A percentile compares a stretch with the other conserved stretches of the same genome.
These are phyloP conservation scores for Chaenodraco wilsoni DNA, from an alignment of 2,797 vertebrate species.

Conservation along the genomic window DNA sequence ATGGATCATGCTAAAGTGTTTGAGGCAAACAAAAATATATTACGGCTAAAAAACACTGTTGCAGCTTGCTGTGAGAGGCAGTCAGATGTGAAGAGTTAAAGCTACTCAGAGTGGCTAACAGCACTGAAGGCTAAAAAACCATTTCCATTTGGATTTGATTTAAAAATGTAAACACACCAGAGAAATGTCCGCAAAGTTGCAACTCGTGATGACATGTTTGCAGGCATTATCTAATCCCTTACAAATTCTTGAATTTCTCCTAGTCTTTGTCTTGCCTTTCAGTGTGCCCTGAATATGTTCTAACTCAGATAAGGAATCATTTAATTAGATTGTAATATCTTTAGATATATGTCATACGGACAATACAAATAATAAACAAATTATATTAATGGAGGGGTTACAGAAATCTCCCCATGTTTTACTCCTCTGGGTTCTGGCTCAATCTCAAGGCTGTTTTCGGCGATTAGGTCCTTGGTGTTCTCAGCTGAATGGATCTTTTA, in stretches of 20 bases:
- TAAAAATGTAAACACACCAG: slow-evolving; percentile 75
- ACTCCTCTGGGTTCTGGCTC: slow-evolving; percentile 71
- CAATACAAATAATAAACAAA: slow-evolving; percentile 66
- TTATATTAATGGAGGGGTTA: slow-evolving; percentile 58
- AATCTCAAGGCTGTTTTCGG: slow-evolving; percentile 78
- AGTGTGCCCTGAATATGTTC: slow-evolving; percentile 15
- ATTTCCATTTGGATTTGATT: slow-evolving; percentile 79
- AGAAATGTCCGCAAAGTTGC: slow-evolving; percentile 58
- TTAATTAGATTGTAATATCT: slow-evolving; percentile 66
- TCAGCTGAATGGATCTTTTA: slow-evolving; percentile 81
- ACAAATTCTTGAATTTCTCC: slow-evolving; percentile 23
- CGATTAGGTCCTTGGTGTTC: slow-evolving; percentile 80
- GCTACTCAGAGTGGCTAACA: slow-evolving; percentile 65
- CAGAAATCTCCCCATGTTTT: slow-evolving; percentile 62
- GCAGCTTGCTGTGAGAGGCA: slow-evolving; percentile 53
- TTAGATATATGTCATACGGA: slow-evolving; percentile 55
- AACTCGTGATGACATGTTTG: slow-evolving; percentile 61
- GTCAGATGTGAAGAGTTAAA: slow-evolving; percentile 67
- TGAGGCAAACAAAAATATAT: slow-evolving; percentile 39
- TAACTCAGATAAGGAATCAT: slow-evolving; percentile 58
- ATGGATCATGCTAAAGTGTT: slow-evolving; percentile 7
- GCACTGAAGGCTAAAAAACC: slow-evolving; percentile 63
- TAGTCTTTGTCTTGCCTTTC: slow-evolving; percentile 2
- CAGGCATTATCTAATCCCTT: slow-evolving; percentile 61
- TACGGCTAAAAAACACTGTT: slow-evolving; percentile 44